These are phyloP conservation scores for Amphibalanus amphitrite DNA, from an alignment of 1,140 invertebrate genomes.

Conservation along the genomic window DNA sequence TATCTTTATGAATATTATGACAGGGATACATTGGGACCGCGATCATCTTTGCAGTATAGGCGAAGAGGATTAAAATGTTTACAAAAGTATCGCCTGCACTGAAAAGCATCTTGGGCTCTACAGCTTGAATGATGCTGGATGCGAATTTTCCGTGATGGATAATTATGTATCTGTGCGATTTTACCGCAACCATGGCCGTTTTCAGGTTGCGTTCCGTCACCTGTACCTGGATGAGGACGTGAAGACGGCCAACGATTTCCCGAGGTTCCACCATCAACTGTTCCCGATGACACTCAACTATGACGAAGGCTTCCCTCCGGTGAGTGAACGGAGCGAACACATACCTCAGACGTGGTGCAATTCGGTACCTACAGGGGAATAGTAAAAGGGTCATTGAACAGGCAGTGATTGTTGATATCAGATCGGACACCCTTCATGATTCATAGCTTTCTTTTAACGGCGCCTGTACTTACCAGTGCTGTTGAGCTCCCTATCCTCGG, in stretches of 20 bases:
- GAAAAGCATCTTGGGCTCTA: no score
- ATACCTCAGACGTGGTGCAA: no score
- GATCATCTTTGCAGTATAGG: no score
- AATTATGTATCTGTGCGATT: no score
- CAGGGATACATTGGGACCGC: no score
- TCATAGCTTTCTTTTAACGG: not conserved
- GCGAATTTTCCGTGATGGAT: no score
- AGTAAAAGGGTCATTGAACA: not conserved
- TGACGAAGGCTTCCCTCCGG: conserved; percentile 51
- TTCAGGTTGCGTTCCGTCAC: conserved; percentile 54
- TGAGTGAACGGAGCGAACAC: no score
- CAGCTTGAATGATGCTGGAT: not conserved
- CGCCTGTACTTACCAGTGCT: not conserved
- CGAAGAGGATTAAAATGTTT: no score
- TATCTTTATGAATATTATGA: no score
- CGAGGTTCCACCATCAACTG: conserved; percentile 83
- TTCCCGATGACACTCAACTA: conserved; percentile 61
- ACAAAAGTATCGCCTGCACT: no score
- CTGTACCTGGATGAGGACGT: conserved; percentile 70
- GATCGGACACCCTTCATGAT: not conserved
- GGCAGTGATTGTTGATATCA: not conserved
- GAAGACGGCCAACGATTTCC: conserved; percentile 70
- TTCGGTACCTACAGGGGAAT: not conserved
- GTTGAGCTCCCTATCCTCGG: not conserved
- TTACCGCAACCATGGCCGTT: no score